These are phyloP conservation scores for Bombycilla garrulus DNA, from an alignment of 2,113 vertebrate genomes.

Conservation along the genomic window DNA sequence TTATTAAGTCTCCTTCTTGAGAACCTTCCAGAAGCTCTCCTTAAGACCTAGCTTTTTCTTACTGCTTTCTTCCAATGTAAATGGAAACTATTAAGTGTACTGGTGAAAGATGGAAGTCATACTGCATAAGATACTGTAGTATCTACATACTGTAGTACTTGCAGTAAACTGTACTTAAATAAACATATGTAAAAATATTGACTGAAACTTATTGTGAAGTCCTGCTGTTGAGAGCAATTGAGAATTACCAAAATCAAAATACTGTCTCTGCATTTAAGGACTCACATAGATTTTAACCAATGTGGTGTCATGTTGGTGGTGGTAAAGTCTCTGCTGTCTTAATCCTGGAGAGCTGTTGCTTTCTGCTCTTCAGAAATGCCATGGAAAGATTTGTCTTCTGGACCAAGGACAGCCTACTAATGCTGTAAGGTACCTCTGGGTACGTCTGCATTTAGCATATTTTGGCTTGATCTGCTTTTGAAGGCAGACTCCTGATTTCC, in stretches of 20 bases:
- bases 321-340: neutral
- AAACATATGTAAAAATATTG: neutral
- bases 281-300: neutral
- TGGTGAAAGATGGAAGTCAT: neutral
- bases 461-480: conserved; percentile 9
- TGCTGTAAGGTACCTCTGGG: neutral
- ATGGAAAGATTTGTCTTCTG: neutral
- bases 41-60: neutral
- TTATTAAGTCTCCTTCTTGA: neutral
- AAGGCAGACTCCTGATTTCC: neutral
- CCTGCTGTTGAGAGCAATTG: neutral
- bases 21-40: neutral
- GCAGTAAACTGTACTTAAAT: neutral
- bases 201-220: neutral
- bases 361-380: conserved; percentile 36
- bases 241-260: neutral
- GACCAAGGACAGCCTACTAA: neutral
- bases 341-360: neutral
- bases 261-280: neutral
- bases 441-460: neutral
- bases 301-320: neutral
- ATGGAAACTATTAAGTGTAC: neutral
- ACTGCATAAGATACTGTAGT: neutral
- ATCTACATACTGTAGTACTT: neutral
- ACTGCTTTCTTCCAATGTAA: neutral